Percentiles rank a stretch among this genome's conserved stretches.
phyloP scores from a whole-genome alignment of 2,888 invertebrate genomes.

The Drosophila neonasuta region DNA sequence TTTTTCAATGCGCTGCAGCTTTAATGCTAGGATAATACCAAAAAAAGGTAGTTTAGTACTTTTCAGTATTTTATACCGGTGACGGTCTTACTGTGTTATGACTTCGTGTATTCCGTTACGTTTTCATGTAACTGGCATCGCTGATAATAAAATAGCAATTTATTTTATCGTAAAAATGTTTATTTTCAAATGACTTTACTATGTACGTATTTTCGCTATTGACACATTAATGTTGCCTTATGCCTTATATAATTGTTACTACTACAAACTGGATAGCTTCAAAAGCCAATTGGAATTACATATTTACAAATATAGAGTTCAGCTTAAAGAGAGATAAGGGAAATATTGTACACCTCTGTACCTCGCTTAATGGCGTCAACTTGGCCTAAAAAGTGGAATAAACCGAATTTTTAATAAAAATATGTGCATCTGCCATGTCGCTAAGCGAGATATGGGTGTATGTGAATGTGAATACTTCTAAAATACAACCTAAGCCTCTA shows the following conservation, averaged over 20 bases:
- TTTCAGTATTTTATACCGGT: too few species aligned
- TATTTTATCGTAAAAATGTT: constrained; percentile 11
- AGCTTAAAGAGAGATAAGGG: constrained; percentile 1
- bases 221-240: constrained; percentile 6
- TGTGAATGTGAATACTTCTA: background rate
- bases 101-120: too few species aligned
- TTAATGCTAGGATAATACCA: too few species aligned
- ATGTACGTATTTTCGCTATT: constrained; percentile 13
- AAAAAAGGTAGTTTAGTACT: too few species aligned
- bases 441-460: background rate
- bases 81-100: too few species aligned
- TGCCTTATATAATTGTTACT: constrained; percentile 1
- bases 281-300: constrained; percentile 11
- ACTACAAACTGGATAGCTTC: background rate
- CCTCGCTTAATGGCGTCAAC: background rate
- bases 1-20: too few species aligned
- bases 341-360: background rate
- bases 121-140: constrained; percentile 5
- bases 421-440: background rate
- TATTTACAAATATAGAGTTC: constrained; percentile 15
- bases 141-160: background rate
- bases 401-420: too few species aligned
- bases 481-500: constrained; percentile 68
- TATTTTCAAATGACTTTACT: constrained; percentile 15
- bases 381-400: background rate